Conservation (phyloP, 2,888 invertebrate genomes). For the Corythucha ciliata region DNA sequence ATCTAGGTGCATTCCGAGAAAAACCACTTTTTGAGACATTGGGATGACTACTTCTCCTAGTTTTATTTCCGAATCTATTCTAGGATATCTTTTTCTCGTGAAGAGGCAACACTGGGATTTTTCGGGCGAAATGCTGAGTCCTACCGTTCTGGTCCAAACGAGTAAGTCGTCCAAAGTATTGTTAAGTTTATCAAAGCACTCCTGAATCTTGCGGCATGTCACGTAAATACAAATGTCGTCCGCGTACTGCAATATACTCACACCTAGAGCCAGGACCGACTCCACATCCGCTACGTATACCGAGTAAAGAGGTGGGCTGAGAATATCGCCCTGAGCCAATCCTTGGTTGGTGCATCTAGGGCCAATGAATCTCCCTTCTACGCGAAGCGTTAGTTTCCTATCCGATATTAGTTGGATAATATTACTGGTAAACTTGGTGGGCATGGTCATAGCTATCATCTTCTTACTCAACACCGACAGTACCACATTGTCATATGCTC, state of each 20-base stretch:
- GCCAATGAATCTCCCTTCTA: not conserved
- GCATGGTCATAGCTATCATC: not conserved
- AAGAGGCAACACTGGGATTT: not conserved
- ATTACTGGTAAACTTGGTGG: not conserved
- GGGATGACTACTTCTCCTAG: not conserved
- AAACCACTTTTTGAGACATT: not conserved
- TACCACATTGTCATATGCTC: not conserved
- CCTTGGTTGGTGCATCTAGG: not conserved
- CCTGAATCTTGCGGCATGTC: not conserved
- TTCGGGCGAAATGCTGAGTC: not conserved
- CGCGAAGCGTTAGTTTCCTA: not conserved
- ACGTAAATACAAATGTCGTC: slow-evolving; percentile 5
- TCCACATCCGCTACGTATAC: slow-evolving; percentile 1
- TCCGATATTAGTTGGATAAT: not conserved
- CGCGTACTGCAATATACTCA: not conserved
- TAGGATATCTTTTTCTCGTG: not conserved
- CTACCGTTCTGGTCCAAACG: not conserved
- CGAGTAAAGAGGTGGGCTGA: not conserved
- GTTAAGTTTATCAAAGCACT: not conserved
- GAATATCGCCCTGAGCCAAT: not conserved
- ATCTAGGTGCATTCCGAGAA: not conserved
- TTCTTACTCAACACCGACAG: not conserved
- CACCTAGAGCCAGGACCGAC: not conserved
- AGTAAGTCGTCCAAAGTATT: not conserved
- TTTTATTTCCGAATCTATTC: not conserved